Base-by-base conservation (phyloP, 2,888 invertebrate species). In the Pseudanteris insignis region DNA sequence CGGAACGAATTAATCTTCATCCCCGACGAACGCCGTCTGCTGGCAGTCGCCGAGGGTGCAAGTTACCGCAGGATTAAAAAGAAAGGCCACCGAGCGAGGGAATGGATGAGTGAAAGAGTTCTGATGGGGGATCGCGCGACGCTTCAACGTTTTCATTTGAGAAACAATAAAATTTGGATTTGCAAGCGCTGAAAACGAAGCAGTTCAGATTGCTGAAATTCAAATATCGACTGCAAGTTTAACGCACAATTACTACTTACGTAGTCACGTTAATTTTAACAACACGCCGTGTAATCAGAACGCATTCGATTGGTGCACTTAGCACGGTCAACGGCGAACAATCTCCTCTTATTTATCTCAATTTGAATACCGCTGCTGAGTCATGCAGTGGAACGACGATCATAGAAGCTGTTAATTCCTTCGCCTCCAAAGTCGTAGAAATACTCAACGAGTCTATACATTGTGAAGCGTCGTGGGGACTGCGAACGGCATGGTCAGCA, bases 1-100 rank as follows among this genome's bases (percentile, higher is more conserved):
- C 75, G 76, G 73, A 77, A 77, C 74, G 79, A 80, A 79, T 80
- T 80, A 80, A 80, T 80, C 79, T 80, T 80, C 79, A 75, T 79
- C 79, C 75, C 65, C 66, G 67, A 67, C 67, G 70, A 69, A 67
- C 70, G 68, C 69, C 72, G 71, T 71, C 73, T 70, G 71, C 67
- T 68, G 67, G 70, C 67, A 68, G 74, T 67, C 67, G 65, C 58
- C 65, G 66, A 68, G 67, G 67, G 67, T 69, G 69, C 69, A 62
- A 68, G 68, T 69, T 53, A 61, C 64, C 66, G 58, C 61, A 65
- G 53, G 63, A 68, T 47, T 64, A 69, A 68, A 70, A 30, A 33
- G 41, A 46, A 68, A 18, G 6, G 6, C 3, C 6, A 3, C 18
- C 4, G 69, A 71, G 68, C 68, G 69, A 71, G 65, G 68, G 69